Conservation (phyloP, 2,888 invertebrate species). For the Trichopria drosophilae region DNA sequence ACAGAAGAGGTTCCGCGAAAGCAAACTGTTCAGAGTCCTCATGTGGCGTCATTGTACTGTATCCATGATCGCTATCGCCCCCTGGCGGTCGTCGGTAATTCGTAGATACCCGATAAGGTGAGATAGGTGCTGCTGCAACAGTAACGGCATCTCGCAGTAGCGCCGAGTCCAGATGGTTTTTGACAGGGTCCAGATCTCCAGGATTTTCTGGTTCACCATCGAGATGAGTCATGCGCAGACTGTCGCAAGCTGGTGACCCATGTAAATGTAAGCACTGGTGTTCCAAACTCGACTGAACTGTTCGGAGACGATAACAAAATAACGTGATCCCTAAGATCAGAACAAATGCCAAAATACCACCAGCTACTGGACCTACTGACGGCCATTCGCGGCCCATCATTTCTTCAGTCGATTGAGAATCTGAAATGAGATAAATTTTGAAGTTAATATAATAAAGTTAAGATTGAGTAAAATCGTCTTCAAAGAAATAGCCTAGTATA, state of each 20-base stretch:
- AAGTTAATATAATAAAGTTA: not conserved
- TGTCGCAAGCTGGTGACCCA: conserved; percentile 63
- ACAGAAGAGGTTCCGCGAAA: conserved; percentile 62
- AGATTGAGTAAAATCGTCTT: not conserved
- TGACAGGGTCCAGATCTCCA: conserved; percentile 50
- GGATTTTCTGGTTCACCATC: conserved; percentile 71
- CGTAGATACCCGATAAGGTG: conserved; percentile 84
- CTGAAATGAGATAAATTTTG: conserved; percentile 33
- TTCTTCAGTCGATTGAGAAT: conserved; percentile 55
- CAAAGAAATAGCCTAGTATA: too few relatives aligned
- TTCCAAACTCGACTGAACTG: conserved; percentile 61
- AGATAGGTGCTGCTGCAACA: conserved; percentile 79
- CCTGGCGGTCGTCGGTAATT: conserved; percentile 77
- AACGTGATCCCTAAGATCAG: conserved; percentile 79
- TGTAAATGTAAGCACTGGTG: conserved; percentile 57
- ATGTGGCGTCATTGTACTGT: conserved; percentile 91
- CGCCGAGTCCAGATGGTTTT: conserved; percentile 64
- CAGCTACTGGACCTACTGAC: conserved; percentile 84
- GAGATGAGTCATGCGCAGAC: conserved; percentile 73
- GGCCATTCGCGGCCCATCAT: conserved; percentile 57
- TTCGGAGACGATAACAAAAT: conserved; percentile 76
- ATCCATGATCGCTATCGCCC: conserved; percentile 90
- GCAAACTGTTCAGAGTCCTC: conserved; percentile 85
- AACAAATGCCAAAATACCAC: conserved; percentile 80
- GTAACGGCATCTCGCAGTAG: conserved; percentile 67